A percentile compares a stretch with the other conserved stretches of the same genome.
Evolutionary conservation across 2,888 invertebrate species (phyloP).

Genomic region (Ditylenchus weischeri): DNA sequence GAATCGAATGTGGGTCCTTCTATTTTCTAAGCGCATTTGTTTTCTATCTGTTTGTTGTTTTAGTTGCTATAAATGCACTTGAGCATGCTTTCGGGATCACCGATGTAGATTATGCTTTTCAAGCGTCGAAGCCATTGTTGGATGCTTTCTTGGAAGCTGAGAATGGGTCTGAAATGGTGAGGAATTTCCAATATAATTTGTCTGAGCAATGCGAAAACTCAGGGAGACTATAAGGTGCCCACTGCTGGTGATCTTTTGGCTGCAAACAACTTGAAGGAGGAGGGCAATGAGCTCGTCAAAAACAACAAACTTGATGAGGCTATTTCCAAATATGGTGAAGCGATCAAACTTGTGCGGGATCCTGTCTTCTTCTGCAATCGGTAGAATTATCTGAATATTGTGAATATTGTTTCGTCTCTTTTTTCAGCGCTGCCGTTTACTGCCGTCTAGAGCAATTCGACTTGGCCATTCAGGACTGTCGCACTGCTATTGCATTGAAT

Average conservation of each 20-base stretch:
- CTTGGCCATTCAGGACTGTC: slow-evolving; percentile 83
- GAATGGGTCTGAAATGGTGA: slow-evolving; percentile 38
- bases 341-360: slow-evolving; percentile 79
- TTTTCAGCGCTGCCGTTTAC: slow-evolving; percentile 80
- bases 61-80: slow-evolving; percentile 82
- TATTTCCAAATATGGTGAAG: slow-evolving; percentile 79
- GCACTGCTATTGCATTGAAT: slow-evolving; percentile 81
- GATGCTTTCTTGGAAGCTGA: slow-evolving; percentile 62
- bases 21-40: too few species aligned
- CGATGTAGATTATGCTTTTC: slow-evolving; percentile 60
- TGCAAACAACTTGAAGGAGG: slow-evolving; percentile 81
- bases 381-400: slow-evolving; percentile 48
- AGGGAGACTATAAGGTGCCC: slow-evolving; percentile 22
- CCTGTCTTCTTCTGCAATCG: slow-evolving; percentile 92
- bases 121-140: slow-evolving; percentile 60
- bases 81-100: slow-evolving; percentile 80
- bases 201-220: too few species aligned
- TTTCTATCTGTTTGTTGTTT: neutral
- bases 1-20: too few species aligned
- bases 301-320: slow-evolving; percentile 71
- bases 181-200: neutral
- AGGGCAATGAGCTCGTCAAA: slow-evolving; percentile 66
- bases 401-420: neutral
- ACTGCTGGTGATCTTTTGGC: slow-evolving; percentile 62
- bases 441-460: slow-evolving; percentile 81